These are phyloP conservation scores for Kuschelorhynchus macadamiae DNA, from an alignment of 2,888 invertebrate genomes.

Conservation along the genomic window DNA sequence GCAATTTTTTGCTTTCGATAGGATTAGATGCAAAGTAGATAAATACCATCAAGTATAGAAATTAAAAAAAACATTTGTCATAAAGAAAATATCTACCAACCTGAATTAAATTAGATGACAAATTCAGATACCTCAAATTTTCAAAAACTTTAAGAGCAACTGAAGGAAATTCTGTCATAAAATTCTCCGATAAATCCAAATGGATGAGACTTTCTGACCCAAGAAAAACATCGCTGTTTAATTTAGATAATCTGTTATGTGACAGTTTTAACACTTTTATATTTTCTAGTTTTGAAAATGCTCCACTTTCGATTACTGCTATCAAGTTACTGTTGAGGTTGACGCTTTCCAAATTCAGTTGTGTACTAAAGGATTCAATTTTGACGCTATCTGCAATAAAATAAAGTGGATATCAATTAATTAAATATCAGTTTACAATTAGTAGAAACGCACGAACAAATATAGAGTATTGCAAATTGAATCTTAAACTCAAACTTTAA, in stretches of 20 bases:
- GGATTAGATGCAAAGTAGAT: neutral
- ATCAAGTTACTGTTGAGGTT: conserved; percentile 87
- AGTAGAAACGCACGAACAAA: too few relatives aligned
- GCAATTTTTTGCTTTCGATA: too few relatives aligned
- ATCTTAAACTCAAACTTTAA: too few relatives aligned
- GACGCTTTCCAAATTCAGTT: conserved; percentile 79
- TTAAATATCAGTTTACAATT: too few relatives aligned
- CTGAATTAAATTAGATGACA: conserved; percentile 89
- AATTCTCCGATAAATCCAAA: conserved; percentile 89
- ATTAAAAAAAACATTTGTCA: too few relatives aligned
- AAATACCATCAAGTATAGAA: neutral
- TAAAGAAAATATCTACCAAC: conserved; percentile 69
- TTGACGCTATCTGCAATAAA: conserved; percentile 76
- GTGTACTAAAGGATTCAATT: conserved; percentile 77
- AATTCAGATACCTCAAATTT: conserved; percentile 80
- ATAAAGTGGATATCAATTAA: too few relatives aligned
- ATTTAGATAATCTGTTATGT: conserved; percentile 82
- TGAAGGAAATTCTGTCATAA: conserved; percentile 85
- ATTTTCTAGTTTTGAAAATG: conserved; percentile 78
- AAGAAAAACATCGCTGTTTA: conserved; percentile 89
- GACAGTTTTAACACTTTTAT: conserved; percentile 81
- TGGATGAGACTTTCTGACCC: conserved; percentile 82
- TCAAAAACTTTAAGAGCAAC: conserved; percentile 81
- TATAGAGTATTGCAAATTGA: too few relatives aligned
- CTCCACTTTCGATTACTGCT: conserved; percentile 80